phyloP scores from a whole-genome alignment of 2,888 invertebrate species.

The Eupithecia pulchellata region DNA sequence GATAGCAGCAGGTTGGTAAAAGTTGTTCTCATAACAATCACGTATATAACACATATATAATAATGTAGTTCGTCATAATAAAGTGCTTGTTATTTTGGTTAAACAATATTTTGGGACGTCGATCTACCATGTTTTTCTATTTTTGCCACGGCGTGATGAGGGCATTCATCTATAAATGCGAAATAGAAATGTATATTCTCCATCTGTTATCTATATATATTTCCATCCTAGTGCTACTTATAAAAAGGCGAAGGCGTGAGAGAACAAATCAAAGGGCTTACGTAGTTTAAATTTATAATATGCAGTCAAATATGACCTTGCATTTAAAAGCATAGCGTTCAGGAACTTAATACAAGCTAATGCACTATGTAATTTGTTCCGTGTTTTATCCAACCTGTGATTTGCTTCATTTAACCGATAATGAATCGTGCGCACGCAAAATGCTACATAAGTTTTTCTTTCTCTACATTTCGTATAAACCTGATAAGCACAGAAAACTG shows the following conservation, averaged over 20 bases:
- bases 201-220: too few species aligned
- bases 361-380: conserved; percentile 32
- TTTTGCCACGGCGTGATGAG: not conserved
- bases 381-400: conserved; percentile 27
- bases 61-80: conserved; percentile 1
- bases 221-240: too few species aligned
- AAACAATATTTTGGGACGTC: not conserved
- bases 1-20: conserved; percentile 67
- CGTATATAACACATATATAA: conserved; percentile 14
- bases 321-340: conserved; percentile 3
- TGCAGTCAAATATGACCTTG: not conserved
- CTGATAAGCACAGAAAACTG: not conserved
- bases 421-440: conserved; percentile 35
- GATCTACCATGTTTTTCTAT: not conserved
- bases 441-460: conserved; percentile 10
- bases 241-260: not conserved
- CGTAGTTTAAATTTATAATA: not conserved
- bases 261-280: not conserved
- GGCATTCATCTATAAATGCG: not conserved
- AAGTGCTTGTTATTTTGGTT: conserved; percentile 5
- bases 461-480: not conserved
- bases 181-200: too few species aligned
- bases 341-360: not conserved
- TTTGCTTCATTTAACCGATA: conserved; percentile 38
- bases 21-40: conserved; percentile 28